Conservation (phyloP, 92 coral and sea anemone genomes). For the Umimayanthus kanabou region DNA sequence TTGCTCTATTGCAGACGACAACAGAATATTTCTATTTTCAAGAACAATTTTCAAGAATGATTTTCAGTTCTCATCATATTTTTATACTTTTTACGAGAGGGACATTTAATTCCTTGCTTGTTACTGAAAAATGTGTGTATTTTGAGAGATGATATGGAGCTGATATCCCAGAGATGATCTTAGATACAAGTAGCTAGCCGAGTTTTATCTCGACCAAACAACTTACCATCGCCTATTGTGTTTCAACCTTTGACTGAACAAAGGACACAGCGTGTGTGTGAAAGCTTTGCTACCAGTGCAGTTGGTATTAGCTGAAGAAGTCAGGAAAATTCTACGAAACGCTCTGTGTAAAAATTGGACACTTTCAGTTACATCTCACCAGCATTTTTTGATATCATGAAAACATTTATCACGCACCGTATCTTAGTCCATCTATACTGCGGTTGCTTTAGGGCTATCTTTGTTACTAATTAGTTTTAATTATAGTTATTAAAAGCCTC, state of each 20-base stretch:
- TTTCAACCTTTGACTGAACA: slow-evolving; percentile 7
- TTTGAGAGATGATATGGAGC: neutral
- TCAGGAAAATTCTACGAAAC: neutral
- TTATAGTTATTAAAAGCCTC: no score
- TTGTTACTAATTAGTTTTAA: neutral
- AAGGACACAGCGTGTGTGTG: neutral
- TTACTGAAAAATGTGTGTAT: neutral
- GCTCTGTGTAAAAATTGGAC: neutral
- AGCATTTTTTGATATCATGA: neutral
- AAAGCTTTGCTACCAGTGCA: neutral
- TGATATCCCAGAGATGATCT: neutral
- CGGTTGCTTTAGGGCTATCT: neutral
- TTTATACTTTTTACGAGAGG: neutral
- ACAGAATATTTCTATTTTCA: neutral
- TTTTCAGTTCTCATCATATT: no score
- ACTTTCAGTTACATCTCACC: neutral
- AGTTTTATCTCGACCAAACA: slow-evolving; percentile 17
- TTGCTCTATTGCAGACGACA: neutral
- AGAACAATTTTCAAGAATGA: no score
- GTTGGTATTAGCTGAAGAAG: neutral
- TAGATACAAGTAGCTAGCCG: neutral
- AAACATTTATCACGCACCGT: neutral
- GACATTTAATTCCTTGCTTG: no score
- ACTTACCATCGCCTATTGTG: neutral
- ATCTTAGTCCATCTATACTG: neutral